These are phyloP conservation scores for Habrosyne pyritoides DNA, from an alignment of 2,888 invertebrate genomes.

Conservation along the genomic window DNA sequence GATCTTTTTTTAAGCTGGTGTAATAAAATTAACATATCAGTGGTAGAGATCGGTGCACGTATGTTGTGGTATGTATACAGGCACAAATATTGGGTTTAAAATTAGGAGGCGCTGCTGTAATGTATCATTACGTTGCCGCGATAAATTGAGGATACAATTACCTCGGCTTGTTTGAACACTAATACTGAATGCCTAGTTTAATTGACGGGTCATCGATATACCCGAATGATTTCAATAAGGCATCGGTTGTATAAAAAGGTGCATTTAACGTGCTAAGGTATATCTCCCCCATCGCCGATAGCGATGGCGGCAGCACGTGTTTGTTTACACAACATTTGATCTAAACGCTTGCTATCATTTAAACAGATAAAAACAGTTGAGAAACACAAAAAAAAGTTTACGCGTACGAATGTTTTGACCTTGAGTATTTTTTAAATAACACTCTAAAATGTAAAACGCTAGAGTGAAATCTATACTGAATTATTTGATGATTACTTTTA, in stretches of 20 bases:
- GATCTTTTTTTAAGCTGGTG: conserved; percentile 73
- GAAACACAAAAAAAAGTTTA: neutral
- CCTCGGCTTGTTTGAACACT: neutral
- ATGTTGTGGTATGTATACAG: conserved; percentile 30
- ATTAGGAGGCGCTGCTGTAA: conserved; percentile 37
- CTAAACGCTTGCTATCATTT: conserved; percentile 11
- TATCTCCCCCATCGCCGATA: neutral
- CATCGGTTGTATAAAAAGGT: neutral
- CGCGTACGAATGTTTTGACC: neutral
- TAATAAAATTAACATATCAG: conserved; percentile 81
- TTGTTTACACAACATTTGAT: conserved; percentile 7
- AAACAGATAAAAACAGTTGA: conserved; percentile 6
- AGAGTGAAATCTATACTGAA: too few species aligned
- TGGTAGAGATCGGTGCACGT: conserved; percentile 65
- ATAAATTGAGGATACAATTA: neutral
- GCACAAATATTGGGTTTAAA: conserved; percentile 28
- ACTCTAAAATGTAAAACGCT: too few species aligned
- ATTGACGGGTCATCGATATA: neutral
- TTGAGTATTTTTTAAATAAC: neutral
- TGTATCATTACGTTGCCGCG: neutral
- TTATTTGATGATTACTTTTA: too few species aligned
- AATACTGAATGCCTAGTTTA: neutral
- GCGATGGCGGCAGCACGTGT: neutral
- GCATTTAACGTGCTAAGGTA: neutral
- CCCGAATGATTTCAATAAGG: neutral